A percentile compares a stretch with the other conserved stretches of the same genome.
Conservation (phyloP, 2,888 invertebrate genomes). For the Amphimallon solstitiale region DNA sequence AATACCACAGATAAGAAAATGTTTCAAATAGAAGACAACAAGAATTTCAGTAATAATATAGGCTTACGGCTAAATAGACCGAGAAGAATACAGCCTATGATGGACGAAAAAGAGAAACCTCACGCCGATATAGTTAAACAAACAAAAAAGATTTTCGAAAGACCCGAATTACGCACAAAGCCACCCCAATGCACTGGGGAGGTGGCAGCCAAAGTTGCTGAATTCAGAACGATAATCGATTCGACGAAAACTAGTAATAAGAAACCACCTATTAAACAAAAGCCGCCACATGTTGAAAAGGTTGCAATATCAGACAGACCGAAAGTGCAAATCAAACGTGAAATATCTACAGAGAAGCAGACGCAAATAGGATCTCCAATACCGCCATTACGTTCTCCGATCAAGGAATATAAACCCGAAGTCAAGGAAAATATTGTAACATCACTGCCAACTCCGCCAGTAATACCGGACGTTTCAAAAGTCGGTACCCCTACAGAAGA, state of each 20-base stretch:
- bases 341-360: constrained; percentile 10
- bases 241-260: constrained; percentile 62
- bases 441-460: constrained; percentile 51
- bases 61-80: constrained; percentile 65
- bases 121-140: constrained; percentile 91
- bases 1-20: constrained; percentile 47
- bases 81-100: constrained; percentile 71
- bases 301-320: constrained; percentile 34
- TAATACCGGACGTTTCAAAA: constrained; percentile 60
- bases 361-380: constrained; percentile 24
- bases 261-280: constrained; percentile 62
- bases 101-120: constrained; percentile 82
- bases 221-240: constrained; percentile 72
- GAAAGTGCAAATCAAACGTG: constrained; percentile 15
- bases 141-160: constrained; percentile 85
- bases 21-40: constrained; percentile 44
- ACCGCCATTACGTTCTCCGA: constrained; percentile 26
- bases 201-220: constrained; percentile 73
- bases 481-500: constrained; percentile 47
- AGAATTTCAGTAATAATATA: constrained; percentile 43
- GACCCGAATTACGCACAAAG: constrained; percentile 67
- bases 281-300: constrained; percentile 60
- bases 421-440: background rate
- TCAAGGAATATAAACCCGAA: constrained; percentile 17
- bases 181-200: constrained; percentile 68